phyloP scores from a whole-genome alignment of 1,140 invertebrate genomes.

The Ganaspis sp. region DNA sequence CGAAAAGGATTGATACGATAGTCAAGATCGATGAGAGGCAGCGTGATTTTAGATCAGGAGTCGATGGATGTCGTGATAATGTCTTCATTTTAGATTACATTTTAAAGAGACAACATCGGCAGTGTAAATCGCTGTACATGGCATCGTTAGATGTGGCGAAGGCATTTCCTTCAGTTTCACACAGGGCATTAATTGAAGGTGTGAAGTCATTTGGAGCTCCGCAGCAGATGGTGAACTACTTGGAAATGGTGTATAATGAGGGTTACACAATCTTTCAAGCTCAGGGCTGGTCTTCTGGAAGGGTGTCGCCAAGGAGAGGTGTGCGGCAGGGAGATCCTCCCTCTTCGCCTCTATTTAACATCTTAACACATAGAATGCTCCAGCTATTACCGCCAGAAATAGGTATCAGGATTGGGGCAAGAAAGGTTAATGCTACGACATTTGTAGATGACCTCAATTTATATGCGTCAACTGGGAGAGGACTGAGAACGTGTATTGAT shows the following conservation, averaged over 20 bases:
- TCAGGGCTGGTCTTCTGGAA: not conserved
- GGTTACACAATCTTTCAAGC: constrained; percentile 41
- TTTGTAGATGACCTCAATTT: no score
- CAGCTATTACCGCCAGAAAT: not conserved
- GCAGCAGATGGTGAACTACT: constrained; percentile 43
- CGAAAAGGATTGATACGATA: no score
- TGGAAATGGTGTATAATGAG: not conserved
- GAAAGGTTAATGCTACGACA: no score
- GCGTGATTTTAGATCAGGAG: constrained; percentile 38
- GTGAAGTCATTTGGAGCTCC: constrained; percentile 37
- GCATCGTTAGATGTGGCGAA: constrained; percentile 59
- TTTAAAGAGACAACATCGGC: constrained; percentile 12
- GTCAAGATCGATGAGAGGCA: constrained; percentile 41
- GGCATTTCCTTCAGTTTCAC: constrained; percentile 67
- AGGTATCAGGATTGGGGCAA: not conserved
- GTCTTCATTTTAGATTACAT: constrained; percentile 37
- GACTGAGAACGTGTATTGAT: no score
- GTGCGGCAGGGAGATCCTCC: no score
- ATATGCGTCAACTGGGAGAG: no score
- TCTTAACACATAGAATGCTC: no score
- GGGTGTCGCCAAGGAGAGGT: no score
- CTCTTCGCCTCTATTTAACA: no score
- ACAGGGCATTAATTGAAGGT: constrained; percentile 45
- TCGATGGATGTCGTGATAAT: constrained; percentile 50
- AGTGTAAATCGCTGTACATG: constrained; percentile 40